A percentile compares a stretch with the other conserved stretches of the same genome.
Conservation (phyloP, 2,888 invertebrate species). For the Aspidiotus destructor region DNA sequence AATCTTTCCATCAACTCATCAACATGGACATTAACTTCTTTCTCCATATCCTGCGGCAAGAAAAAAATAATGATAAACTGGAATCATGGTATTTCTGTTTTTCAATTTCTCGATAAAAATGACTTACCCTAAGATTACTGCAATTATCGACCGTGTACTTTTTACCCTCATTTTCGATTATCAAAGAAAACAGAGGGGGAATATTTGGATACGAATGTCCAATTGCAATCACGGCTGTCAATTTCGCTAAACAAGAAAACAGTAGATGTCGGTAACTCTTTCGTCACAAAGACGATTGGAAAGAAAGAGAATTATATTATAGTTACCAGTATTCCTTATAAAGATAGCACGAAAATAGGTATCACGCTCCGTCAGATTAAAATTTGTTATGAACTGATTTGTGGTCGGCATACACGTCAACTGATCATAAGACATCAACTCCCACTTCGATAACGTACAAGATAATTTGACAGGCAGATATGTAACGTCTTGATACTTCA, state of each 20-base stretch:
- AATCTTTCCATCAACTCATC: slow-evolving; percentile 43
- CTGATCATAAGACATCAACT: slow-evolving; percentile 22
- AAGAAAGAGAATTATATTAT: neutral
- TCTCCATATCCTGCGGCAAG: slow-evolving; percentile 53
- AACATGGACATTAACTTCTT: slow-evolving; percentile 60
- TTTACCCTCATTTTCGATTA: slow-evolving; percentile 54
- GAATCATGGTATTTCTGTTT: neutral
- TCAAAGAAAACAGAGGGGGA: slow-evolving; percentile 67
- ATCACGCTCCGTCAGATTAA: slow-evolving; percentile 25
- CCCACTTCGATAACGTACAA: slow-evolving; percentile 25
- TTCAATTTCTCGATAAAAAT: slow-evolving; percentile 6
- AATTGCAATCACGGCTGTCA: slow-evolving; percentile 66
- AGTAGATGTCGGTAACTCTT: neutral
- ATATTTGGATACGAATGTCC: slow-evolving; percentile 72
- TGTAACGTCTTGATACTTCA: slow-evolving; percentile 8
- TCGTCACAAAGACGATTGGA: no score
- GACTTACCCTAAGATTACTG: slow-evolving; percentile 57
- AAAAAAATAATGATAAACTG: slow-evolving; percentile 35
- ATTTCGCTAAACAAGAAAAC: slow-evolving; percentile 50
- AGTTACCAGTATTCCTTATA: slow-evolving; percentile 14
- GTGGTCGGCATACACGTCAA: neutral
- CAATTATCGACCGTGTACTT: slow-evolving; percentile 52
- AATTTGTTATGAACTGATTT: slow-evolving; percentile 4
- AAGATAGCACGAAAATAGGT: slow-evolving; percentile 21
- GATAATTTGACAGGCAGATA: slow-evolving; percentile 24